These are phyloP conservation scores for Orthonevra nobilis DNA, from an alignment of 2,888 invertebrate species.

Conservation along the genomic window DNA sequence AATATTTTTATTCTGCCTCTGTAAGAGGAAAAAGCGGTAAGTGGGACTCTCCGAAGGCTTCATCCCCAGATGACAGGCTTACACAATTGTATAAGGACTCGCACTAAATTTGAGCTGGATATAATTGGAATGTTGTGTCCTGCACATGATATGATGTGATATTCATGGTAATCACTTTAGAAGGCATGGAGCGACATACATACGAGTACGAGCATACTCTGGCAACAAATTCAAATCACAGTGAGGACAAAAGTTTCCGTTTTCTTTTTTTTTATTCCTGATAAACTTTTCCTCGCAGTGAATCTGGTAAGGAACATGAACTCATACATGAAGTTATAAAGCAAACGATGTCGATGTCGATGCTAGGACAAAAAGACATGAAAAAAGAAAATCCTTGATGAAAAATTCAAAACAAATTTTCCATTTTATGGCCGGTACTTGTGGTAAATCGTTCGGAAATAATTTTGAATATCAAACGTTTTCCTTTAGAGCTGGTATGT, in stretches of 20 bases:
- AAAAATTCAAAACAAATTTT: conserved; percentile 68
- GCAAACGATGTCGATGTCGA: conserved; percentile 5
- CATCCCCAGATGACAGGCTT: conserved; percentile 16
- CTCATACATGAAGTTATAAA: background rate
- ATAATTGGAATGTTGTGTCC: conserved; percentile 54
- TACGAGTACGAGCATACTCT: background rate
- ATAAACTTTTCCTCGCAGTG: background rate
- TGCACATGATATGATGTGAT: conserved; percentile 38
- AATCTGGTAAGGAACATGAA: background rate
- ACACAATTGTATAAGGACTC: conserved; percentile 33
- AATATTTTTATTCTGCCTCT: background rate
- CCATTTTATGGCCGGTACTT: conserved; percentile 61
- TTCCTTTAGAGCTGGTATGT: conserved; percentile 45
- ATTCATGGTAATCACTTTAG: conserved; percentile 3
- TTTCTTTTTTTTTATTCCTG: background rate
- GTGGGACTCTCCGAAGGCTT: conserved; percentile 17
- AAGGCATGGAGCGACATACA: background rate
- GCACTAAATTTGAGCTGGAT: conserved; percentile 35
- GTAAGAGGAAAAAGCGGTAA: conserved; percentile 10
- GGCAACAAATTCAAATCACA: conserved; percentile 20
- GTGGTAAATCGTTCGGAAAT: conserved; percentile 67
- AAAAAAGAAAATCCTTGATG: conserved; percentile 41
- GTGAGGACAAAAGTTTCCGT: conserved; percentile 15
- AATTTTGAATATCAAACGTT: conserved; percentile 68
- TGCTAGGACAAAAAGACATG: background rate